Conservation (phyloP, 2,113 vertebrate genomes). For the Cygnus buccinator region DNA sequence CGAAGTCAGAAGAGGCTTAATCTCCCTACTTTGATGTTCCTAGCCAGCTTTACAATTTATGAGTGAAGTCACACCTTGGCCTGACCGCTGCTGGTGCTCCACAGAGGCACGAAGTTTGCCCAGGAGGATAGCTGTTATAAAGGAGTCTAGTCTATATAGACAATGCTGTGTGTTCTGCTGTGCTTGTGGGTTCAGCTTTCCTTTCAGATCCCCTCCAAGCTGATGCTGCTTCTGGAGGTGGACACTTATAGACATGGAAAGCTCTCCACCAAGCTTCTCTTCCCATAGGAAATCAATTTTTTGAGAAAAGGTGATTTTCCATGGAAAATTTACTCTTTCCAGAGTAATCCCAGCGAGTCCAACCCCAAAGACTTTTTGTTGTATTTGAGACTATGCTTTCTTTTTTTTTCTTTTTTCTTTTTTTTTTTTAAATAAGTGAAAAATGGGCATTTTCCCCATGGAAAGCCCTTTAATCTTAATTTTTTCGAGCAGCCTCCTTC, state of each 20-base stretch:
- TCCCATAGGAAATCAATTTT: background rate
- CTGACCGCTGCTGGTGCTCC: background rate
- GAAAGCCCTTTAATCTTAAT: background rate
- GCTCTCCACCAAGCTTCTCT: background rate
- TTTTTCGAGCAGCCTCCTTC: background rate
- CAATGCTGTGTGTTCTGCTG: background rate
- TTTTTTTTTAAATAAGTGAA: background rate
- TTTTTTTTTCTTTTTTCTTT: no score
- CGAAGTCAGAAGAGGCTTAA: background rate
- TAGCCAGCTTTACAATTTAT: background rate
- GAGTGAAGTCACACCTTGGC: fast-evolving
- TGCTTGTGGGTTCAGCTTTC: background rate
- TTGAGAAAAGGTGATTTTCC: background rate
- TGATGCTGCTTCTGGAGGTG: background rate
- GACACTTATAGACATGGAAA: background rate
- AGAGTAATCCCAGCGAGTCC: background rate
- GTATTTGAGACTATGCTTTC: background rate
- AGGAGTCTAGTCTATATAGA: background rate
- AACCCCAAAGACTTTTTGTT: background rate
- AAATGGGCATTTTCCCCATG: background rate
- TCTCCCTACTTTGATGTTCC: background rate
- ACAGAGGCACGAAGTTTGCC: fast-evolving
- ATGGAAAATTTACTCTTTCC: background rate
- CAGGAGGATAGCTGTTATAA: background rate
- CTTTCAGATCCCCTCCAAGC: background rate